Base-by-base conservation (phyloP, 2,113 vertebrate genomes). In the Heteronetta atricapilla region DNA sequence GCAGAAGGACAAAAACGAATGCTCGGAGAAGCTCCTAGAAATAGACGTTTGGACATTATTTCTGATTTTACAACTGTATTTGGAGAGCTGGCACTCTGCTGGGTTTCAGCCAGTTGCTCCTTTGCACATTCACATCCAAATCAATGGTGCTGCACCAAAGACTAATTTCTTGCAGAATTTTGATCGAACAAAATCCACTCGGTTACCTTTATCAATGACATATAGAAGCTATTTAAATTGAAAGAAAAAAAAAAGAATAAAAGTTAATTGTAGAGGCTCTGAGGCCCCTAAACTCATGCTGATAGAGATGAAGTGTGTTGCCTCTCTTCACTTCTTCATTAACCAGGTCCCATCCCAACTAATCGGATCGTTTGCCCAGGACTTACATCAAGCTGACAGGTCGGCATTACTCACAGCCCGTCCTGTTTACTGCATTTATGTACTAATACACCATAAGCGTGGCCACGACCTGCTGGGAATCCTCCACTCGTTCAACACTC, bases 201-300 rank as follows among this genome's bases (percentile, higher is more conserved):
- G 6, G 40, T 14, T 53, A 21, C 26, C 40, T 66, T 22, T 53
- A 58, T 17, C 38, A 50, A 58, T 14, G 22, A 11, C 14, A n/a
- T 5, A 3, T 0, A 29, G 0, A 0, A 89, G 48, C n/a, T 70
- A 12, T 58, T 59, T 4, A 63, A 55, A 50, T 1, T 3, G 3
- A 29, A 74, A 34, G 11, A 19, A 50, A 70, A 74, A 56, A 48
- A 34, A 13, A 16, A 17, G 17, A 46, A 46, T 4, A 44, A 2
- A 67, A 67, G 58, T 11, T 59, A 31, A 15, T 18, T 70, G 6
- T 5, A 36, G 58, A 59, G 64, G 60, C 62, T 3, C n/a, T 10
- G 56, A 55, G 86, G 83, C 21, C 73, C 64, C 36, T 18, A 70
- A 77, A 31, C 2, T 16, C 3, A 18, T 0, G 12, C 25, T 73